These are phyloP conservation scores for Allolobophora icterica DNA, from an alignment of 2,888 invertebrate genomes.

Conservation along the genomic window DNA sequence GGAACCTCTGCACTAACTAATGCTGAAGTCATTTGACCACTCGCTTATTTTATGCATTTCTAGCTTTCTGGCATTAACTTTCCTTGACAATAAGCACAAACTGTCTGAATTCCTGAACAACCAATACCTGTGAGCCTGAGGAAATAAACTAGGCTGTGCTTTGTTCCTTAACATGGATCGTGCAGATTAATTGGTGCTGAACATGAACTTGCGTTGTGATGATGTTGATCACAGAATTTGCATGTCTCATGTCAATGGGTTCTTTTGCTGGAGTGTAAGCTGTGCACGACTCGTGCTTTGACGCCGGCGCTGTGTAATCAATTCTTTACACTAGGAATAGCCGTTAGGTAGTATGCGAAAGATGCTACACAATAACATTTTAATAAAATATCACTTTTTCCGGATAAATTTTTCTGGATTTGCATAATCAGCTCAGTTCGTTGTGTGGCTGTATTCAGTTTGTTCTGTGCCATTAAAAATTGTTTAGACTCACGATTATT, in stretches of 20 bases:
- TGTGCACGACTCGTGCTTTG: background rate
- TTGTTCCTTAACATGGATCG: background rate
- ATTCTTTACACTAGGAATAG: constrained; percentile 4
- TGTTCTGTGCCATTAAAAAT: no score
- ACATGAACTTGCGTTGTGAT: background rate
- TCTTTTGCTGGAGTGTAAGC: background rate
- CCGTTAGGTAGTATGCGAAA: background rate
- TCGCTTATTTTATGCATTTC: background rate
- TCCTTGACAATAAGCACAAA: background rate
- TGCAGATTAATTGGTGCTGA: background rate
- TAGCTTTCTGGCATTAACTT: background rate
- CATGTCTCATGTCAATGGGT: constrained; percentile 5
- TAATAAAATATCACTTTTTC: background rate
- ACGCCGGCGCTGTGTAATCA: background rate
- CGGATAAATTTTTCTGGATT: no score
- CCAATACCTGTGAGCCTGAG: no score
- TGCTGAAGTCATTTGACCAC: no score
- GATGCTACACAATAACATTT: background rate
- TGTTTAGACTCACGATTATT: background rate
- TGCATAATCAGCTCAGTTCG: no score
- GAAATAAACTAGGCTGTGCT: background rate
- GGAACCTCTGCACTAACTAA: no score
- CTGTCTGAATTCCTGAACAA: background rate
- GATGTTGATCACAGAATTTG: background rate
- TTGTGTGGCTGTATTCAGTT: no score